These are phyloP conservation scores for Papilio dardanus DNA, from an alignment of 1,140 invertebrate species.

Conservation along the genomic window DNA sequence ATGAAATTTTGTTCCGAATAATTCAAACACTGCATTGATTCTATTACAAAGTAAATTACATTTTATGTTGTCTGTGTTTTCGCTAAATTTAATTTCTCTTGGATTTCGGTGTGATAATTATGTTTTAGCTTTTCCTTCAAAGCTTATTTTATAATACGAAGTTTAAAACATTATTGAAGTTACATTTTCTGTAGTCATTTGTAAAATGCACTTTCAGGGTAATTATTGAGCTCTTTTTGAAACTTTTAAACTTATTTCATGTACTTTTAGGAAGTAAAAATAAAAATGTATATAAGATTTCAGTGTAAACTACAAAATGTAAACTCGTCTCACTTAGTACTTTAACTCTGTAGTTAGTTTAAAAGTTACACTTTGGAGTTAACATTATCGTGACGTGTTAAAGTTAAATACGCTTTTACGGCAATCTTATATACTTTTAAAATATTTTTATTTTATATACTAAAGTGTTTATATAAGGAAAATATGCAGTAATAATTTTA, in stretches of 20 bases:
- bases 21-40: conserved; percentile 15
- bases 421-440: background rate
- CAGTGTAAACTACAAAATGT: conserved; percentile 1
- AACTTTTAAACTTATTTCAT: background rate
- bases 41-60: conserved; percentile 5
- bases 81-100: background rate
- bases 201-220: no score
- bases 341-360: conserved; percentile 9
- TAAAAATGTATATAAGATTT: background rate
- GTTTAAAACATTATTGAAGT: background rate
- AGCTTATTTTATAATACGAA: background rate
- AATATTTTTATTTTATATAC: background rate
- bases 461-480: background rate
- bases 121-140: background rate
- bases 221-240: background rate
- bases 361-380: conserved; percentile 9
- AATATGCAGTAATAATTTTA: background rate
- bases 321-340: conserved; percentile 1
- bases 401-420: background rate
- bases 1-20: background rate
- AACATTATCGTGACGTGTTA: background rate
- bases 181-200: background rate
- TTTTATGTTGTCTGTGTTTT: background rate
- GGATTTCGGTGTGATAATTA: background rate
- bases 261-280: background rate